Conservation (phyloP, 2,113 vertebrate species). For the Panthera uncia region DNA sequence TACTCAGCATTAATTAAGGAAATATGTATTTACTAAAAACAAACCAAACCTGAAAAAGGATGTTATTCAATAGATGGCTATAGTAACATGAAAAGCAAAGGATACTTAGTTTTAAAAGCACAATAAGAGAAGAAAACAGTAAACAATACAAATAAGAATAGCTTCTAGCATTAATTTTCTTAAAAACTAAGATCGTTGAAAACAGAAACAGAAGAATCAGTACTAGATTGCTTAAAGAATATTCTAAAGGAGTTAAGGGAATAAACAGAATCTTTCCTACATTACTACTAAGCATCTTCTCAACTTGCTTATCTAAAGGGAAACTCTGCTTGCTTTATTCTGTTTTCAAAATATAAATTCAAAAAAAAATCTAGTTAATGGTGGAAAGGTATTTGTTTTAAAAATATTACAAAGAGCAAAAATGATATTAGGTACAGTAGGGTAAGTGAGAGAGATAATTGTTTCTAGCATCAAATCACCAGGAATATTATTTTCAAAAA, state of each 20-base stretch:
- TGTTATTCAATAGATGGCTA: conserved; percentile 2
- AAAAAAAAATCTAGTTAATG: conserved; percentile 69
- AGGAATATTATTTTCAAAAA: conserved; percentile 54
- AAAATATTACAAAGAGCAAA: conserved; percentile 55
- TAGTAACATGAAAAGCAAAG: conserved; percentile 5
- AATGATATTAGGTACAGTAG: not conserved
- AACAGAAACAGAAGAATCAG: conserved; percentile 50
- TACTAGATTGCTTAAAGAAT: not conserved
- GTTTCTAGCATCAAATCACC: conserved; percentile 51
- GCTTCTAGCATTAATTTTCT: not conserved
- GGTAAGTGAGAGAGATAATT: not conserved
- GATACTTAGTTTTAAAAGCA: conserved; percentile 39
- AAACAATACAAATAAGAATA: conserved; percentile 50
- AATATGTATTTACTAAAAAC: not conserved
- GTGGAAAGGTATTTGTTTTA: conserved; percentile 81
- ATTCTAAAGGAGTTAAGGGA: conserved; percentile 30
- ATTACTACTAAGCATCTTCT: not conserved
- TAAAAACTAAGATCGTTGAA: not conserved
- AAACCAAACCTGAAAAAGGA: not conserved
- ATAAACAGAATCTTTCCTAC: conserved; percentile 51
- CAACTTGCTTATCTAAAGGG: conserved; percentile 12
- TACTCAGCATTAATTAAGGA: not conserved
- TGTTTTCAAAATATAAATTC: conserved; percentile 58
- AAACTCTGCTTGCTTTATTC: conserved; percentile 69
- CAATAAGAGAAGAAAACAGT: conserved; percentile 33